Conservation (phyloP, 1,140 invertebrate species). For the Bombus sibiricus region DNA sequence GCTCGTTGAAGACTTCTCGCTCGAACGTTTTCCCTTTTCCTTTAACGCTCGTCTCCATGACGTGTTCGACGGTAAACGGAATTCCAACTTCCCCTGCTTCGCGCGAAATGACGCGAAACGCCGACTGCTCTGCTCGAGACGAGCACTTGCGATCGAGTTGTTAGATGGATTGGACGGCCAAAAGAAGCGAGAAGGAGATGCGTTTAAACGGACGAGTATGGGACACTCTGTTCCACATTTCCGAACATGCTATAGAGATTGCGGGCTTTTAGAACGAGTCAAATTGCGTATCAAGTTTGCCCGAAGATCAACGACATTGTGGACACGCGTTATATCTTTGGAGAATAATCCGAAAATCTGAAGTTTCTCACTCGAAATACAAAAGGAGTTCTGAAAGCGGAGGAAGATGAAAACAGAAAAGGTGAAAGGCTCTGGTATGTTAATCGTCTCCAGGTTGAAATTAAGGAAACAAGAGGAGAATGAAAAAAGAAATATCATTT, state of each 20-base stretch:
- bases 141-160: not conserved
- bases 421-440: slow-evolving; percentile 29
- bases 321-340: not conserved
- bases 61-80: not conserved
- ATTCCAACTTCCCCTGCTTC: not conserved
- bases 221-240: not conserved
- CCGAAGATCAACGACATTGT: not conserved
- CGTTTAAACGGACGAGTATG: not conserved
- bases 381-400: not conserved
- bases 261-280: too few species aligned
- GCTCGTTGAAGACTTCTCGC: slow-evolving; percentile 1
- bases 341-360: not conserved
- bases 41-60: not conserved
- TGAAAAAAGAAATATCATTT: slow-evolving; percentile 19
- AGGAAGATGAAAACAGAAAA: not conserved
- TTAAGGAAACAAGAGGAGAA: slow-evolving; percentile 41
- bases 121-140: too few species aligned
- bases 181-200: not conserved
- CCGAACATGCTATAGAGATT: not conserved
- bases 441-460: slow-evolving; percentile 56
- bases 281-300: not conserved
- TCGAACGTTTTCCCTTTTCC: slow-evolving; percentile 7
- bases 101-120: not conserved
- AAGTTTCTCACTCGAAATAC: not conserved
- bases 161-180: too few species aligned